Base-by-base conservation (phyloP, 2,113 vertebrate species). In the Probosciger aterrimus region DNA sequence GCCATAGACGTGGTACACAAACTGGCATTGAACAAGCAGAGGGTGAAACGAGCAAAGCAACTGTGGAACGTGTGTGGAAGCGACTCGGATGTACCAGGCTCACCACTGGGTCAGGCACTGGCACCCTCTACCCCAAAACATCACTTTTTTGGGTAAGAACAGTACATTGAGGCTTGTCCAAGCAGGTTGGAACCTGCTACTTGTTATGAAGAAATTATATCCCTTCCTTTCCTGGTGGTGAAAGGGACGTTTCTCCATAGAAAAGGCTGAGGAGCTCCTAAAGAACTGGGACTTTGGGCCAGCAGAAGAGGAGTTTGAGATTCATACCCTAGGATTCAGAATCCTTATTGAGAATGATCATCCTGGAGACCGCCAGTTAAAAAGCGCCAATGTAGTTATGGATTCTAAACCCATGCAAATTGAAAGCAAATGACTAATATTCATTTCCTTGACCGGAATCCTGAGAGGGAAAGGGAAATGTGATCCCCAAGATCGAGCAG, bases 51-150 rank as follows among this genome's bases (percentile, higher is more conserved):
- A n/a, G 41, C 49, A 50, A 46, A 39, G 22, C 44, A 14, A 14
- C 4, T 9, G 33, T 6, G 35, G 7, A 8, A 31, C 14, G 14
- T 0, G 0, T 0, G 4, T 25, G 44, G 18, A 37, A 23, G 49
- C 2, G 2, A n/a, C 20, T 24, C 2, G 1, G 47, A 24, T 10
- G 2, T 4, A 12, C 18, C 16, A 3, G 28, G 17, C 49, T 35
- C 47, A 7, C 20, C 6, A 17, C 31, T 18, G 41, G 19, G 30
- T 14, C 33, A 28, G 52, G 60, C 64, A 67, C 16, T 2, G 19
- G 22, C 70, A 49, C 18, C 37, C 24, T 19, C 35, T 8, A 4
- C 37, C 23, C 47, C 15, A 14, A 15, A 90, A 25, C 7, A n/a
- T 9, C 1, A 0, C 15, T 41, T 50, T 53, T 64, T 25, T 10